A percentile compares a stretch with the other conserved stretches of the same genome.
Evolutionary conservation across 53 echinoderm and acorn worm species (phyloP).

Genomic region (Stichopus horrens): DNA sequence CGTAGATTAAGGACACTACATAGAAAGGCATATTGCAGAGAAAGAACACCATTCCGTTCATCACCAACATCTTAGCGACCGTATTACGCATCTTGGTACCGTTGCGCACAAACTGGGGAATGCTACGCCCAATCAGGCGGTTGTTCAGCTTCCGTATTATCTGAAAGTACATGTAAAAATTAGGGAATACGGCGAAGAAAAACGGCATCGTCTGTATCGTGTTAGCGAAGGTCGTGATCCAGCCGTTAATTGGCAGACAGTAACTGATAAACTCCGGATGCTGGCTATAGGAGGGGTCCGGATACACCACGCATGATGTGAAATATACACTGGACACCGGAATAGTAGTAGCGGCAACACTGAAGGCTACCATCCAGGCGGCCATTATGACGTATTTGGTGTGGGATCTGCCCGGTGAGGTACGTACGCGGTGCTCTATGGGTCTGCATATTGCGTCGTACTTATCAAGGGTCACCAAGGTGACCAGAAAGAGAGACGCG

Average conservation of each 20-base stretch:
- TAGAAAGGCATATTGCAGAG: conserved; percentile 41
- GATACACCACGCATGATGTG: conserved; percentile 20
- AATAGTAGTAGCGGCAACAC: conserved; percentile 29
- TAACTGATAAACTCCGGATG: conserved; percentile 9
- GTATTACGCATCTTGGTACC: conserved; percentile 41
- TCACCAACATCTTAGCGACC: conserved; percentile 44
- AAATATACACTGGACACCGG: conserved; percentile 8
- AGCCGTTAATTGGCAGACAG: neutral
- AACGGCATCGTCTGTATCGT: conserved; percentile 41
- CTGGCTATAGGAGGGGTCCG: neutral
- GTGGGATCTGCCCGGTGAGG: conserved; percentile 27
- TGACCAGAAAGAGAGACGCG: conserved; percentile 45
- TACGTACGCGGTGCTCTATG: conserved; percentile 1
- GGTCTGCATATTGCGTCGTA: conserved; percentile 53
- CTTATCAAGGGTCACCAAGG: conserved; percentile 45
- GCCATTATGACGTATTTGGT: conserved; percentile 24
- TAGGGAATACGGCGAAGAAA: conserved; percentile 45
- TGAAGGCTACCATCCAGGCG: conserved; percentile 29
- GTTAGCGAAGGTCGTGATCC: conserved; percentile 7
- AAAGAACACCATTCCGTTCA: conserved; percentile 38
- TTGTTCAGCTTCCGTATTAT: conserved; percentile 39
- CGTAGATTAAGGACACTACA: conserved; percentile 25
- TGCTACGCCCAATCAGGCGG: neutral
- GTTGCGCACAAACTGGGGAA: conserved; percentile 33
- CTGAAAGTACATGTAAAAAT: conserved; percentile 37